Base-by-base conservation (phyloP, 2,113 vertebrate species). In the Mormoops blainvillei region DNA sequence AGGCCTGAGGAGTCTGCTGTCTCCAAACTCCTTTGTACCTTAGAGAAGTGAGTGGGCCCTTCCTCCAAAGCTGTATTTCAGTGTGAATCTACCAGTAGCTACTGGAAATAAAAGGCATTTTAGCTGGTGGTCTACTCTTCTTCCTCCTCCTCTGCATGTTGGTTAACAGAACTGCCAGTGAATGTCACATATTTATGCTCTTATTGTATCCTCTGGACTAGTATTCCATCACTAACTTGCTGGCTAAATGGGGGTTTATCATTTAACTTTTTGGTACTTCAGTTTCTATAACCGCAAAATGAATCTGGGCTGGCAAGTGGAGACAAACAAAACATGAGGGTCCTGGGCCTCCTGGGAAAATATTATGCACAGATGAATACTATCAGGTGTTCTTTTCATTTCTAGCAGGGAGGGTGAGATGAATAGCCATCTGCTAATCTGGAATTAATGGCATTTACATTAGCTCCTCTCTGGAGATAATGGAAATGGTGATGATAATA, bases 271-370 rank as follows among this genome's bases (percentile, higher is more conserved):
- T 52, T 52, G 38, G 15, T 87, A 82, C 26, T 43, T 82, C 26
- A 67, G 36, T 63, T 95, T 94, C 77, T 71, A n/a, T 16, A 90
- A 52, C n/a, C 92, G 45, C 58, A 87, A 95, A 92, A 87, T 82
- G 50, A 89, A 77, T 71, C 38, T 71, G 63, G 87, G 50, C 33
- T 93, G 52, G 33, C 54, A 94, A 92, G 16, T 54, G 15, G 82
- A 94, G 22, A 71, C 24, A 28, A 68, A 94, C 31, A 48, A 81
- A 70, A 92, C 89, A 71, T 19, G 33, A 80, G 31, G 15, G 31
- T 36, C 20, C 11, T 78, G 24, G 87, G 43, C 38, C 77, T 91
- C 73, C 50, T 70, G 33, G 52, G 43, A 83, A 73, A 89, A 92
- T 58, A 87, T 67, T 13, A 52, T 20, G 15, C 4, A 22, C 16